Evolutionary conservation across 2,888 invertebrate species (phyloP).

Genomic region (Anagyrus pseudococci): DNA sequence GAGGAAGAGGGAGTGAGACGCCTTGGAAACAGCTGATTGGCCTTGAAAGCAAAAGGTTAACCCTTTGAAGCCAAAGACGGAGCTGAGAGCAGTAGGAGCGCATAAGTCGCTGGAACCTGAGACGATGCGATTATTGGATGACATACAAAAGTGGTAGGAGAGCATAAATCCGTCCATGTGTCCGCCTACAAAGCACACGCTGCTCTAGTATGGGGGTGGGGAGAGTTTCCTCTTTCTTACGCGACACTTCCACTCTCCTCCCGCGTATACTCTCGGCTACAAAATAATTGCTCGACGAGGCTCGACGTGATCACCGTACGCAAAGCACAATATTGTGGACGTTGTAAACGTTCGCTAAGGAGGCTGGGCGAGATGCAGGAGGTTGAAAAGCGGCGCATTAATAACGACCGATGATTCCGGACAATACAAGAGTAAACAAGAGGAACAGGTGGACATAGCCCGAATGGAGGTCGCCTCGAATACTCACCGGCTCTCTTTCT

Average conservation of each 20-base stretch:
- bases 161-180: slow-evolving; percentile 51
- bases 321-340: too few relatives aligned
- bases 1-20: too few relatives aligned
- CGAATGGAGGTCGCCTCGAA: slow-evolving; percentile 50
- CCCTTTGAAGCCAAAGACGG: slow-evolving; percentile 51
- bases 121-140: slow-evolving; percentile 55
- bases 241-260: too few relatives aligned
- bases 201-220: background rate
- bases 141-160: slow-evolving; percentile 60
- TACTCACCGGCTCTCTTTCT: slow-evolving; percentile 40
- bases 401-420: slow-evolving; percentile 42
- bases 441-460: slow-evolving; percentile 52
- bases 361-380: too few relatives aligned
- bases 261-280: too few relatives aligned
- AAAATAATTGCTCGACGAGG: too few relatives aligned
- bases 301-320: too few relatives aligned
- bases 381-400: too few relatives aligned
- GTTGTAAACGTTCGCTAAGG: too few relatives aligned
- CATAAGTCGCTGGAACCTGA: slow-evolving; percentile 43
- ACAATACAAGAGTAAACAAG: slow-evolving; percentile 61
- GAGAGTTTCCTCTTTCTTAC: background rate
- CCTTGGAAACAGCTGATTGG: slow-evolving; percentile 3
- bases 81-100: slow-evolving; percentile 51
- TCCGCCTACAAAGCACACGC: background rate
- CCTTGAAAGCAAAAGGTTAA: slow-evolving; percentile 38